phyloP scores from a whole-genome alignment of 1,140 invertebrate species.

The Popillia japonica region DNA sequence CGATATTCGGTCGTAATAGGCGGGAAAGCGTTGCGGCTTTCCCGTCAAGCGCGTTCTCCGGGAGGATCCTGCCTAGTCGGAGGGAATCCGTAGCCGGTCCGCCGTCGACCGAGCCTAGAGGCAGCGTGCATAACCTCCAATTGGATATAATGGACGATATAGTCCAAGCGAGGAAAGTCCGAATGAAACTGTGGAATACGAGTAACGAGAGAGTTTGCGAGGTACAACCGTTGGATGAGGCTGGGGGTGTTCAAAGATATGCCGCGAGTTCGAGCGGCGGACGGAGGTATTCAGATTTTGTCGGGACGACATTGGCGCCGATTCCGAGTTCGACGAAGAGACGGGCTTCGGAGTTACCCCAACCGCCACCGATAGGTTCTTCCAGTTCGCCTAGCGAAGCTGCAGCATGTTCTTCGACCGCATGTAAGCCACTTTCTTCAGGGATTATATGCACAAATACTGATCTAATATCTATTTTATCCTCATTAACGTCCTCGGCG shows the following conservation, averaged over 20 bases:
- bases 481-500: constrained; percentile 79
- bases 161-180: constrained; percentile 79
- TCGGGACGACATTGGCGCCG: constrained; percentile 65
- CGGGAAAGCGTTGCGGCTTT: constrained; percentile 82
- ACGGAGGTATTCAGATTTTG: constrained; percentile 77
- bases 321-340: constrained; percentile 65
- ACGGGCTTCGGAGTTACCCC: constrained; percentile 73
- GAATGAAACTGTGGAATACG: constrained; percentile 84
- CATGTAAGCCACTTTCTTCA: constrained; percentile 56
- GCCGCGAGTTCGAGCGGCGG: constrained; percentile 61
- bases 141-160: constrained; percentile 89
- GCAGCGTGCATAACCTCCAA: constrained; percentile 82
- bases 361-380: constrained; percentile 45
- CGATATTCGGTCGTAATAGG: constrained; percentile 76
- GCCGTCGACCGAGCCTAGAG: constrained; percentile 71
- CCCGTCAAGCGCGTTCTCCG: constrained; percentile 62
- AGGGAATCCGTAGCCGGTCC: constrained; percentile 66
- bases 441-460: constrained; percentile 82
- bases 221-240: constrained; percentile 75
- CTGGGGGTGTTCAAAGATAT: constrained; percentile 64
- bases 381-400: constrained; percentile 42
- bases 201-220: constrained; percentile 82
- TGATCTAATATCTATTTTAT: constrained; percentile 80
- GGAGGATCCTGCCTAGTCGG: constrained; percentile 60
- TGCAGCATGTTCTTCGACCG: constrained; percentile 52